Evolutionary conservation across 37 sponge, comb jelly and placozoan genomes (phyloP), one percentile per base, ranked within the genome.

Genomic region (Spongia lamella): DNA sequence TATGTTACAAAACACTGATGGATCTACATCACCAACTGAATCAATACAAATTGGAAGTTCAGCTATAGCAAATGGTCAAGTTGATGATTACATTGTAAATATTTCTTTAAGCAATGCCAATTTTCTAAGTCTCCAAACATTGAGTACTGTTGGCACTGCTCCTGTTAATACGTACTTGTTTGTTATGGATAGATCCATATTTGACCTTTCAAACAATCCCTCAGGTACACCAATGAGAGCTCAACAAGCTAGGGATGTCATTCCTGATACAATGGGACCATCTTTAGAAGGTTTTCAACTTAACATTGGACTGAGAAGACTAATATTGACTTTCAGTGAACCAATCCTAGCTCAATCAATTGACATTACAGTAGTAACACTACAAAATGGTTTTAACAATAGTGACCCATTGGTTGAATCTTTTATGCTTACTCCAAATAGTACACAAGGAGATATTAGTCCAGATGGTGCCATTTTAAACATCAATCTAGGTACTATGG

Each of bases 251-350:
- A 56, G 63, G 27, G 65, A 75, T 1, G 76, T 95, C 3, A 35
- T 66, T 1, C 68, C 83, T 22, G 89, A 93, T 55, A 80, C 74
- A 27, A 1, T 20, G 7, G 40, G 53, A 24, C 90, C 93, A 53
- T 22, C 29, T 27, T 53, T 93, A 50, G 56, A 38, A 0, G 61
- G 79, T 20, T 93, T 78, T 72, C 51, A 76, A 1, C 78, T 93
- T 25, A 93, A 88, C 36, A 73, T 85, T 71, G 93, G 89, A 1
- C 68, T 88, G 19, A 69, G 80, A 37, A 78, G 85, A 25, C 66
- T 95, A 0, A 67, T 85, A 3, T 54, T 95, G 50, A 88, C 87
- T 11, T 90, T 88, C 68, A 73, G 77, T 68, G 96, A 95, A 27
- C 88, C 96, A 35, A 79, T 95, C 9, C 38, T 81, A 64, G 47